Conservation (phyloP, 1,140 invertebrate species). For the Hycleus cichorii region DNA sequence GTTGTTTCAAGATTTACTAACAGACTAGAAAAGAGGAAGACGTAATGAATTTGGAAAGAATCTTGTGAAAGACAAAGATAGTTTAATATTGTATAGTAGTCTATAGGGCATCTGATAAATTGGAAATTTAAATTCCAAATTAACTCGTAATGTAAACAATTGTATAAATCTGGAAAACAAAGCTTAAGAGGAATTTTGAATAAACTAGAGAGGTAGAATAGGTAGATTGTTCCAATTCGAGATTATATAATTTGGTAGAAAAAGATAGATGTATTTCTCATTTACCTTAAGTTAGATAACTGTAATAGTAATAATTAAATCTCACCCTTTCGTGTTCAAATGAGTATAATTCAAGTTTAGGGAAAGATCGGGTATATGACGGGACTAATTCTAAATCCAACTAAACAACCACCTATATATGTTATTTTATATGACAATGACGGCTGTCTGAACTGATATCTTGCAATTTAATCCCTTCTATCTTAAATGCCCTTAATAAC, state of each 20-base stretch:
- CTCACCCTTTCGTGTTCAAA: slow-evolving; percentile 23
- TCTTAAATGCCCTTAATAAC: too few species aligned
- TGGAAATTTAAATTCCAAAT: slow-evolving; percentile 41
- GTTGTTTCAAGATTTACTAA: neutral
- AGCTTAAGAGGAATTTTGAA: slow-evolving; percentile 24
- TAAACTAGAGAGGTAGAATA: slow-evolving; percentile 20
- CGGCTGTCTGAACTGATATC: slow-evolving; percentile 5
- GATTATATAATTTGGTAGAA: slow-evolving; percentile 32
- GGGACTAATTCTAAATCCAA: slow-evolving; percentile 16
- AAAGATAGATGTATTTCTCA: slow-evolving; percentile 24
- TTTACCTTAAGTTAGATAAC: slow-evolving; percentile 39
- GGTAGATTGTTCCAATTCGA: slow-evolving; percentile 29
- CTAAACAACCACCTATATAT: slow-evolving; percentile 1
- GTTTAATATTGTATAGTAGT: neutral
- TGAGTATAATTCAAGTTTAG: neutral
- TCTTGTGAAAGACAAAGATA: neutral
- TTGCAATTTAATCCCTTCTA: too few species aligned
- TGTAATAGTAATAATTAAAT: slow-evolving; percentile 42
- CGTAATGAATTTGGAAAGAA: neutral
- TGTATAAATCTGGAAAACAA: slow-evolving; percentile 41
- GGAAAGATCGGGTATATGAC: slow-evolving; percentile 9
- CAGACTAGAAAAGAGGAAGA: neutral
- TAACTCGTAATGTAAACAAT: slow-evolving; percentile 42
- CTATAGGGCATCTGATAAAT: slow-evolving; percentile 35
- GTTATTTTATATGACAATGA: slow-evolving; percentile 35